Evolutionary conservation across 1,140 invertebrate species (phyloP).

Genomic region (Phthorimaea operculella): DNA sequence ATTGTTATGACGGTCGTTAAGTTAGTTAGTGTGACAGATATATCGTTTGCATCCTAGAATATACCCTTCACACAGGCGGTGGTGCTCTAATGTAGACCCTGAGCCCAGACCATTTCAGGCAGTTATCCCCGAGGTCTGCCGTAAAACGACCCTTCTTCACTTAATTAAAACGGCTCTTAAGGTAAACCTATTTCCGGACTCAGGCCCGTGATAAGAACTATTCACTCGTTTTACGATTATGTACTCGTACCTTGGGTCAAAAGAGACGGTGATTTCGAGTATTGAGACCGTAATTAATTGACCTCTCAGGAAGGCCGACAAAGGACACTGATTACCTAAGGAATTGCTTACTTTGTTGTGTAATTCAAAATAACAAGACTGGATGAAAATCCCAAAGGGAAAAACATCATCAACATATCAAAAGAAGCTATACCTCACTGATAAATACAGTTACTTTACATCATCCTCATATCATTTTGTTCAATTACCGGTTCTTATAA

Average conservation of each 20-base stretch:
- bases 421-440: too few relatives aligned
- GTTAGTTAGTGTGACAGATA: not conserved
- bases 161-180: slow-evolving; percentile 39
- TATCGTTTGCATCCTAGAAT: slow-evolving; percentile 3
- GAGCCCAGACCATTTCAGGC: not conserved
- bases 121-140: slow-evolving; percentile 1
- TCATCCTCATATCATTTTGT: not conserved
- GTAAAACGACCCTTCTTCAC: slow-evolving; percentile 21
- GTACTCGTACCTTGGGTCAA: slow-evolving; percentile 9
- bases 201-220: slow-evolving; percentile 19
- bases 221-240: slow-evolving; percentile 28
- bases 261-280: not conserved
- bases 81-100: too few relatives aligned
- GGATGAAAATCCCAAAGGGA: too few relatives aligned
- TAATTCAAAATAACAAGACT: too few relatives aligned
- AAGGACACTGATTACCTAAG: not conserved
- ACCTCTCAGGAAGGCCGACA: not conserved
- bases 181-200: slow-evolving; percentile 24
- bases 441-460: too few relatives aligned
- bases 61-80: not conserved
- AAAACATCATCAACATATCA: too few relatives aligned
- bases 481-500: not conserved
- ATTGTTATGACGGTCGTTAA: not conserved
- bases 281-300: not conserved
- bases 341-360: too few relatives aligned